phyloP scores from a whole-genome alignment of 2,888 invertebrate species.

The Rhodophaea formosa region DNA sequence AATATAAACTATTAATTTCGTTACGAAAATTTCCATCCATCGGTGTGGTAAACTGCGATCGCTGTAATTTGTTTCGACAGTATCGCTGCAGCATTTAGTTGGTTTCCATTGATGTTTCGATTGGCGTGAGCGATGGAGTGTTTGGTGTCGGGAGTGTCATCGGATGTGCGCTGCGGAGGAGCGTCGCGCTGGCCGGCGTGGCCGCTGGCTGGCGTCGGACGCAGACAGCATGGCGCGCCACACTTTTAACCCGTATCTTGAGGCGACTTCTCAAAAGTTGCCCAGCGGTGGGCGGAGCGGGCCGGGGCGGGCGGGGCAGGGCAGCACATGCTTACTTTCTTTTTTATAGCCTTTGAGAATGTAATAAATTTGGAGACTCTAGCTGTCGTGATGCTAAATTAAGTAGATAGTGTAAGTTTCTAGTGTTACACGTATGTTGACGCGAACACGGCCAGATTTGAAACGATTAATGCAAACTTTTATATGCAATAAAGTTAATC shows the following conservation, averaged over 20 bases:
- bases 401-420: constrained; percentile 10
- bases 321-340: constrained; percentile 60
- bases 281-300: constrained; percentile 50
- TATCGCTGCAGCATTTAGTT: neutral
- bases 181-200: neutral
- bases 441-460: neutral
- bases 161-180: neutral
- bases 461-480: neutral
- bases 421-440: constrained; percentile 9
- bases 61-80: neutral
- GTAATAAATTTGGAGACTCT: constrained; percentile 52
- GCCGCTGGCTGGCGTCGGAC: constrained; percentile 32
- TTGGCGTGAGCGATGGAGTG: constrained; percentile 18
- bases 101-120: constrained; percentile 1
- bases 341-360: constrained; percentile 64
- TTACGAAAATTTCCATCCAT: constrained; percentile 17
- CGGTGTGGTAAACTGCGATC: neutral
- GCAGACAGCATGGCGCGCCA: constrained; percentile 79
- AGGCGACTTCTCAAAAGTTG: constrained; percentile 55
- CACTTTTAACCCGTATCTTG: constrained; percentile 63
- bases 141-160: neutral
- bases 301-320: constrained; percentile 32
- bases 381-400: constrained; percentile 39
- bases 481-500: no score
- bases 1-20: constrained; percentile 9